phyloP scores from a whole-genome alignment of 2,797 vertebrate species.

The Coregonus ussuriensis region DNA sequence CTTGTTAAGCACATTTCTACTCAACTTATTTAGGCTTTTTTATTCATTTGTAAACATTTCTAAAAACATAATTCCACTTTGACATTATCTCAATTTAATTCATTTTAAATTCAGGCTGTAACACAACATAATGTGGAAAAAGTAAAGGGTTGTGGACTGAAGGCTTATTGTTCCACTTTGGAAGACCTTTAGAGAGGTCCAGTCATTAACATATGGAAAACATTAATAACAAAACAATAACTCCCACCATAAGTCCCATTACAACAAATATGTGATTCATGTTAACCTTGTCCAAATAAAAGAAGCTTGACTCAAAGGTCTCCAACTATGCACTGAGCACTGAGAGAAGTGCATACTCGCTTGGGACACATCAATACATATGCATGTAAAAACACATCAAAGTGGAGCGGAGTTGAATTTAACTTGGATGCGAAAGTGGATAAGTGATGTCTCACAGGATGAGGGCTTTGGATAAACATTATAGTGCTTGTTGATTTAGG shows the following conservation, averaged over 20 bases:
- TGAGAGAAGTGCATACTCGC: background rate
- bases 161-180: no score
- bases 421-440: background rate
- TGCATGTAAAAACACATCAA: background rate
- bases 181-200: no score
- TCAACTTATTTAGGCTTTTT: no score
- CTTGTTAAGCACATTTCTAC: no score
- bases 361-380: background rate
- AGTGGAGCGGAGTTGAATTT: background rate
- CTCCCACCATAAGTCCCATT: background rate
- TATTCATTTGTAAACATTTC: no score
- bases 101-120: no score
- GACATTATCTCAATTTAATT: no score
- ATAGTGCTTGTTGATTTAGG: background rate
- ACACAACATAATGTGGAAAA: no score
- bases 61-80: no score
- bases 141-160: no score
- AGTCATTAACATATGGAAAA: no score
- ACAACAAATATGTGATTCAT: background rate
- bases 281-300: background rate
- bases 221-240: no score
- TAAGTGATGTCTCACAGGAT: background rate
- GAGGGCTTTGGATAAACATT: background rate
- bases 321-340: background rate
- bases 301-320: background rate